Conservation (phyloP, 2,888 invertebrate species). For the Phasia obesa region DNA sequence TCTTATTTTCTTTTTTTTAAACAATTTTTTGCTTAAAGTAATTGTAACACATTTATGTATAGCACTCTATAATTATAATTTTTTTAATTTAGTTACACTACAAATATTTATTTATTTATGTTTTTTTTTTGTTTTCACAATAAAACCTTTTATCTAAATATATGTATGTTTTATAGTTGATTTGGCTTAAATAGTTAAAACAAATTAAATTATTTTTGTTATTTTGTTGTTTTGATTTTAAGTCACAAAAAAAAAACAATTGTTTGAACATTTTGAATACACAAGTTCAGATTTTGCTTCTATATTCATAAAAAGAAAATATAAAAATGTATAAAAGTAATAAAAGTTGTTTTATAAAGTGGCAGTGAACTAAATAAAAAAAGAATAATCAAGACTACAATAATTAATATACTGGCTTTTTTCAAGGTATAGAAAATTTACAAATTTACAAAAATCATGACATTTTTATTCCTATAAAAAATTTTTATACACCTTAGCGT, state of each 20-base stretch:
- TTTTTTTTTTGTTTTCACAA: slow-evolving; percentile 18
- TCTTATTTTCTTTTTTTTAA: slow-evolving; percentile 15
- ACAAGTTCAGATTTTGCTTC: slow-evolving; percentile 12
- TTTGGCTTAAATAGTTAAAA: slow-evolving; percentile 52
- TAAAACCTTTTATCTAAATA: slow-evolving; percentile 58
- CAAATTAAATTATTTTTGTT: slow-evolving; percentile 44
- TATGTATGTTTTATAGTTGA: slow-evolving; percentile 29
- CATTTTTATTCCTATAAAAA: too few relatives aligned
- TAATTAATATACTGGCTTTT: slow-evolving; percentile 23
- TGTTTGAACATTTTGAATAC: slow-evolving; percentile 21
- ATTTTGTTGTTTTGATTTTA: neutral
- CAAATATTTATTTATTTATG: slow-evolving; percentile 27
- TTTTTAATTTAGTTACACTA: slow-evolving; percentile 39
- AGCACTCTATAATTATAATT: slow-evolving; percentile 58
- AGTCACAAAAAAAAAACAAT: neutral
- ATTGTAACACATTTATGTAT: slow-evolving; percentile 68
- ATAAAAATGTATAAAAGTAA: slow-evolving; percentile 63
- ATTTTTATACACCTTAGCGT: neutral
- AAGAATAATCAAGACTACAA: slow-evolving; percentile 9
- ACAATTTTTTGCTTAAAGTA: slow-evolving; percentile 43
- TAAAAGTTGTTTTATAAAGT: slow-evolving; percentile 50
- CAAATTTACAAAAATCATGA: neutral
- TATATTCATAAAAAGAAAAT: slow-evolving; percentile 45
- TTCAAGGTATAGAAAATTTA: neutral
- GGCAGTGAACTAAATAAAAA: slow-evolving; percentile 62